A percentile compares a stretch with the other conserved stretches of the same genome.
phyloP scores from a whole-genome alignment of 2,888 invertebrate species.

The Drosophila anceps region DNA sequence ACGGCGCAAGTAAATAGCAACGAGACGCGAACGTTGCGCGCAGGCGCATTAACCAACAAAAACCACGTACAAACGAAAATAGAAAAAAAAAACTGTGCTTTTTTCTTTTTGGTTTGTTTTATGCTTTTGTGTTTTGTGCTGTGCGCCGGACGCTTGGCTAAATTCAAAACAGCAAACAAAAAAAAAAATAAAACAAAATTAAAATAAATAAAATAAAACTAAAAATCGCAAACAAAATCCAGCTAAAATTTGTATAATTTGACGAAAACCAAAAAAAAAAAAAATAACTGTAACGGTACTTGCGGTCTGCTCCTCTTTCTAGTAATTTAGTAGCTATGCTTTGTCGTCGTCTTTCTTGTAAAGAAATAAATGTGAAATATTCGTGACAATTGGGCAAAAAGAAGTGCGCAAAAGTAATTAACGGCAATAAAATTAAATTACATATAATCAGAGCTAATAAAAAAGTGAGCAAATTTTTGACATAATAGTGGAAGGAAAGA shows the following conservation, averaged over 20 bases:
- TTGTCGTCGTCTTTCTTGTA: constrained; percentile 17
- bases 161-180: constrained; percentile 34
- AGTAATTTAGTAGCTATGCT: constrained; percentile 35
- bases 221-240: constrained; percentile 40
- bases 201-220: constrained; percentile 44
- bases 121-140: constrained; percentile 49
- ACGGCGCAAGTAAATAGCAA: constrained; percentile 39
- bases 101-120: constrained; percentile 46
- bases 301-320: constrained; percentile 50
- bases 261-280: constrained; percentile 24
- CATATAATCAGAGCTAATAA: constrained; percentile 46
- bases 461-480: constrained; percentile 46
- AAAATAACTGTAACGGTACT: constrained; percentile 58
- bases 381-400: constrained; percentile 25
- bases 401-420: constrained; percentile 49
- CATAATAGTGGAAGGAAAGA: constrained; percentile 28
- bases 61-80: constrained; percentile 46
- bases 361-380: constrained; percentile 16
- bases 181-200: constrained; percentile 17
- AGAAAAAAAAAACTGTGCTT: constrained; percentile 32
- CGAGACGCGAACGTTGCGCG: constrained; percentile 47
- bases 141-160: constrained; percentile 37
- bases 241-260: constrained; percentile 39
- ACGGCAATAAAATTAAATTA: constrained; percentile 46
- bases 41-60: constrained; percentile 61